Evolutionary conservation across 2,797 vertebrate genomes (phyloP), one percentile per base, ranked within the genome.

Genomic region (Rhynchonycteris naso): DNA sequence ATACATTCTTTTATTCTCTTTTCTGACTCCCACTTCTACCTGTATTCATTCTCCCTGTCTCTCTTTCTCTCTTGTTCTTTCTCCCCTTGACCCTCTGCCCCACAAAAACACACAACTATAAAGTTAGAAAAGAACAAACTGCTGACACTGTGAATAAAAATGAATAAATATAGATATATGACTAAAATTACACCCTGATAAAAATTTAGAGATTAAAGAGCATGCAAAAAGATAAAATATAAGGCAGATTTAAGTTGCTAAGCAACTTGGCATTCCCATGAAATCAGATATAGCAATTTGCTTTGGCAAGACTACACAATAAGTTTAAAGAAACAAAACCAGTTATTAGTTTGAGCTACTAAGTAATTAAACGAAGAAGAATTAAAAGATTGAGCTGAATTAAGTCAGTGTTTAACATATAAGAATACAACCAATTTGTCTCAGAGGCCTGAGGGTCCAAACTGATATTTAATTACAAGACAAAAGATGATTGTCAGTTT

Each of bases 261-360:
- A 97, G 98, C 98, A 97, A 98, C 98, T 95, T 95, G 88, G 75
- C 38, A 47, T 86, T 97, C 97, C 97, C 78, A 96, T 97, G 98
- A 98, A 98, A 98, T 98, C 96, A 97, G 97, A 98, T 98, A 98
- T 26, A 97, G 97, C 97, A 98, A 98, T 98, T 97, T 97, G 94
- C 94, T 98, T 98, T 98, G 97, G 97, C 92, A 97, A 98, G 97
- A 96, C 90, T 96, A 95, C 96, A 96, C n/a, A 96, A 96, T 95
- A 97, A 97, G 95, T 86, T 98, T 97, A 95, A 97, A 97, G 96
- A 96, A 98, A 97, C 90, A 97, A 98, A 98, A 96, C 95, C 97
- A 97, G 97, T 96, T 97, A 98, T 98, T 98, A 98, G 97, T 93
- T 95, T 96, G 96, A 97, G 72, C 38, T 96, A 97, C 54, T 96